Base-by-base conservation (phyloP, 2,797 vertebrate genomes). In the Microctenopoma stevenorrisi region DNA sequence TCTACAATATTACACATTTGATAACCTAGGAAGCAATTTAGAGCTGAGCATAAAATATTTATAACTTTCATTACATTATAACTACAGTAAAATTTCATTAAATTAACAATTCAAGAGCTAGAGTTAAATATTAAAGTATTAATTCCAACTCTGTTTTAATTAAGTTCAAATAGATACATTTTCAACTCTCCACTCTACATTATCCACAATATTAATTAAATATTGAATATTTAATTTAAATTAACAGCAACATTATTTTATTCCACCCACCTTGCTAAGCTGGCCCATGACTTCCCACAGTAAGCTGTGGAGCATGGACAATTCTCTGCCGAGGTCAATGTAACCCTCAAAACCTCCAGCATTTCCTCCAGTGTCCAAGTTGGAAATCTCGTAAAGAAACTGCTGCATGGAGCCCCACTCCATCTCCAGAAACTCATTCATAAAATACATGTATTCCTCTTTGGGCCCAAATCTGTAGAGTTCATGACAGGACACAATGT, bases 321-420 rank as follows among this genome's bases (percentile, higher is more conserved):
- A 89, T 86, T 98, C 97, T 4, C 97, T 94, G 87, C 97, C 97
- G n/a, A 98, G 91, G 91, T 98, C 97, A 2, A 98, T 98, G 93
- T 97, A 98, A 88, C 97, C 97, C 90, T 98, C 97, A 1, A 98
- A 98, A 65, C 96, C 97, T 60, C 94, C 96, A 43, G 95, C 96
- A 60, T 97, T 98, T 85, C 96, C 97, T 26, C 97, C 94, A 0
- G 96, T 91, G 78, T 98, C 97, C 93, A 97, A 91, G 93, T 98
- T 98, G 86, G 97, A 98, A 89, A 98, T 98, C 94, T 98, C 97
- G 0, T 96, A 97, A n/a, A 98, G 94, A 87, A 98, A 98, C 94
- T 98, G 96, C 91, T 98, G 97, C 97, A 98, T 98, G 87, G 96
- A 97, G 58, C 94, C 95, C 96, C 97, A 98, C 91, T 98, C 97